Base-by-base conservation (phyloP, 2,113 vertebrate species). In the Thryonomys swinderianus region DNA sequence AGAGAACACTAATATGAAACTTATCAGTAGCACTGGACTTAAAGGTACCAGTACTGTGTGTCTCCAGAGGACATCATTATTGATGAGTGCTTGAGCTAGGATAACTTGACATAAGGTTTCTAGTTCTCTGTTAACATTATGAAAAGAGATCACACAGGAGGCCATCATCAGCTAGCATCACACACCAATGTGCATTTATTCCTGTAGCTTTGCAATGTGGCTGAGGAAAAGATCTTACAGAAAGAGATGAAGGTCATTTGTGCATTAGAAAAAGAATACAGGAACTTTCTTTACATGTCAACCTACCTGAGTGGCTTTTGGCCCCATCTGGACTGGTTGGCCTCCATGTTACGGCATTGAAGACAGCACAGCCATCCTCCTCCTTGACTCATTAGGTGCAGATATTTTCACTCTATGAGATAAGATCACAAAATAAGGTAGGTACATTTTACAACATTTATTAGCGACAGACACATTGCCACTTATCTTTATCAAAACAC, bases 321-420 rank as follows among this genome's bases (percentile, higher is more conserved):
- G 48, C 32, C 25, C 6, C 7, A 10, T n/a, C 7, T 78, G 37
- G 2, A 86, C 5, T 42, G 71, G 25, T 34, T 8, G 27, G 16
- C 23, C 27, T 78, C 23, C 42, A 14, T 16, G 10, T 23, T 18
- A 25, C 21, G 32, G 5, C 37, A 51, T 12, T 45, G 27, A 87
- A 55, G 40, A 7, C 20, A 3, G 32, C 3, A 1, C 12, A 9
- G 32, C 32, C 32, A 0, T 32, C 34, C n/a, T 16, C 17, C 17
- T 21, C 53, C 25, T 42, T 69, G 27, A 53, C 11, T 69, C 40
- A 9, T 42, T 55, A 10, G 23, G 34, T 37, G 12, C 10, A 64
- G 12, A 64, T 48, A 53, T 21, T 55, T 27, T 81, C 32, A 71
- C 37, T 73, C 21, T 53, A 37, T 67, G 16, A n/a, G 34, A 7